Conservation (phyloP, 1,140 invertebrate genomes). For the Rhynchophorus ferrugineus region DNA sequence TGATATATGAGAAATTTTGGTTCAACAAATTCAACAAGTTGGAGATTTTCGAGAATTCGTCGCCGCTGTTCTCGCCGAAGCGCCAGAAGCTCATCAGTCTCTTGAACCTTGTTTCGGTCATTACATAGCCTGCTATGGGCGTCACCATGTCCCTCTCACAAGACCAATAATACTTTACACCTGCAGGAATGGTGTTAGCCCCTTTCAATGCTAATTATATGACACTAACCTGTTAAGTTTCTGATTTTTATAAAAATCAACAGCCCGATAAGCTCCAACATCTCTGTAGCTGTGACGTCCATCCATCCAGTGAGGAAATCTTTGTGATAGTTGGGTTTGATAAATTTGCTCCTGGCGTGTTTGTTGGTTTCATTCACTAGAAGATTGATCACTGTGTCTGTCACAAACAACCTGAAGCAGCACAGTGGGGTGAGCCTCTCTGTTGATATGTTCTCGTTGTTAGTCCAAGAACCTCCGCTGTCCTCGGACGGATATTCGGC, state of each 20-base stretch:
- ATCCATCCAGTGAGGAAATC: slow-evolving; percentile 13
- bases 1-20: slow-evolving; percentile 6
- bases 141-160: background rate
- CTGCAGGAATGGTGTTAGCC: too few relatives aligned
- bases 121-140: background rate
- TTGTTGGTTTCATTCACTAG: slow-evolving; percentile 14
- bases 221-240: background rate
- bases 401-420: slow-evolving; percentile 13
- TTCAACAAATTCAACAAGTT: background rate
- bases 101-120: background rate
- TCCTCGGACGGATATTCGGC: too few relatives aligned
- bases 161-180: background rate
- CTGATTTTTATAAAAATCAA: background rate
- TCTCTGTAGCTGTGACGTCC: slow-evolving; percentile 13
- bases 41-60: background rate
- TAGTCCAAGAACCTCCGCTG: too few relatives aligned
- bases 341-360: slow-evolving; percentile 10
- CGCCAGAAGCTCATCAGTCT: background rate
- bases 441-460: too few relatives aligned
- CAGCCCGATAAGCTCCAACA: slow-evolving; percentile 6
- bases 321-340: slow-evolving; percentile 11
- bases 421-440: background rate
- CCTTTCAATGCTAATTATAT: too few relatives aligned
- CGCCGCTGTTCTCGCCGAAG: background rate
- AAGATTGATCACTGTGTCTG: slow-evolving; percentile 12